A percentile compares a stretch with the other conserved stretches of the same genome.
These are phyloP conservation scores for Apamea crenata DNA, from an alignment of 2,888 invertebrate species.

Conservation along the genomic window DNA sequence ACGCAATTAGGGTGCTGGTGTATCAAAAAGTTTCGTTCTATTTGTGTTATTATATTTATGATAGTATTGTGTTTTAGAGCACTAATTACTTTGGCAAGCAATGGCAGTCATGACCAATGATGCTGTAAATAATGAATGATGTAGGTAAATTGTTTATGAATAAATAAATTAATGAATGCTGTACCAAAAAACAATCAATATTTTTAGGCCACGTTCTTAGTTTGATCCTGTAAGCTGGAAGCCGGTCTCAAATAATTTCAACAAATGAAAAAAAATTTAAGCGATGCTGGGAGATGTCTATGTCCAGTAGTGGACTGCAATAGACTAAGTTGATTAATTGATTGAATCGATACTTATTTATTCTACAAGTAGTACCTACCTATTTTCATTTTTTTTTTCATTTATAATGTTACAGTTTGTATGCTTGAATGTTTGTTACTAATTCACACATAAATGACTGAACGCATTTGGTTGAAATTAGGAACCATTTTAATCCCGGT, in stretches of 20 bases:
- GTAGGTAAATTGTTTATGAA: no score
- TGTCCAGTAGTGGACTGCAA: no score
- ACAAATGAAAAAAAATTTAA: neutral
- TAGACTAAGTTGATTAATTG: no score
- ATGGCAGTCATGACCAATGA: neutral
- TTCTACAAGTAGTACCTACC: neutral
- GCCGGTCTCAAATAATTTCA: neutral
- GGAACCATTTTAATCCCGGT: neutral
- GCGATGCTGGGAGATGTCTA: no score
- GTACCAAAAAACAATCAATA: neutral
- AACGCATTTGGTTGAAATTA: neutral
- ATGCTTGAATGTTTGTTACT: neutral
- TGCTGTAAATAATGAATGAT: neutral
- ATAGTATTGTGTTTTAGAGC: neutral
- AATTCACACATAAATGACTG: neutral
- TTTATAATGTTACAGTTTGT: neutral
- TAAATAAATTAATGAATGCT: neutral
- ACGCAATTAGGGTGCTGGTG: no score
- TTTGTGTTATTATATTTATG: neutral
- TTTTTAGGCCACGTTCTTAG: neutral
- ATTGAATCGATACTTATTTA: neutral
- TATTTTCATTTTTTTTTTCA: no score
- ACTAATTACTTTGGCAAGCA: neutral
- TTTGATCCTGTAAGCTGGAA: neutral
- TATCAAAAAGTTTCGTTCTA: neutral